phyloP scores from a whole-genome alignment of 2,113 vertebrate species.

The Catharus fuscescens region DNA sequence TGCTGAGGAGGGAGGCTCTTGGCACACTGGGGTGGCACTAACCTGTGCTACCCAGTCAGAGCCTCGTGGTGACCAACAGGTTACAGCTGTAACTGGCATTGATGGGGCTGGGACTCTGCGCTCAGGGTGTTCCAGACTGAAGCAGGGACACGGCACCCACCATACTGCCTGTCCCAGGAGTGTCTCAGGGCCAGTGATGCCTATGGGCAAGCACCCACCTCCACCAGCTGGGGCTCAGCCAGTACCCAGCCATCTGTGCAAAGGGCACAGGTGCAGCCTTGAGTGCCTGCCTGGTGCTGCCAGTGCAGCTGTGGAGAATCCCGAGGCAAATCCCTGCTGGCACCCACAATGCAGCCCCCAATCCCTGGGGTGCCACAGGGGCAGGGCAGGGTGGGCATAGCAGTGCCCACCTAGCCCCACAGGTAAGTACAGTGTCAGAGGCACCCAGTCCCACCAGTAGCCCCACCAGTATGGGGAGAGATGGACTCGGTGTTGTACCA shows the following conservation, averaged over 20 bases:
- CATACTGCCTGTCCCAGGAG: rapidly evolving
- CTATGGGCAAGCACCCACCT: rapidly evolving
- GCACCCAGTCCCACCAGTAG: not conserved
- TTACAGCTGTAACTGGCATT: not conserved
- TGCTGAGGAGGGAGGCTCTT: not conserved
- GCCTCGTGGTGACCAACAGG: rapidly evolving
- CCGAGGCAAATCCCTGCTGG: not conserved
- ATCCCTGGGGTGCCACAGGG: not conserved
- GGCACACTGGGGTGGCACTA: not conserved
- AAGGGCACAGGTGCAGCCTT: not conserved
- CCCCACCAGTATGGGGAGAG: not conserved
- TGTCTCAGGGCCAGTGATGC: not conserved
- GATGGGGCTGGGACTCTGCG: not conserved
- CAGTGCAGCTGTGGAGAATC: not conserved
- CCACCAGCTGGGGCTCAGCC: not conserved
- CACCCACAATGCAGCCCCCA: not conserved
- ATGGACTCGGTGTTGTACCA: not conserved
- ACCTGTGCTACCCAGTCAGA: not conserved
- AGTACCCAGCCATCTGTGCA: not conserved
- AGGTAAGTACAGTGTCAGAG: conserved; percentile 13
- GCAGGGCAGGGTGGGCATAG: not conserved
- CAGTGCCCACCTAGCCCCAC: rapidly evolving
- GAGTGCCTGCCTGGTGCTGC: not conserved
- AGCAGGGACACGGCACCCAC: not conserved
- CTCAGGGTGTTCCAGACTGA: not conserved